Evolutionary conservation across 1,140 invertebrate genomes (phyloP).

Genomic region (Gonatopus flavifemur): DNA sequence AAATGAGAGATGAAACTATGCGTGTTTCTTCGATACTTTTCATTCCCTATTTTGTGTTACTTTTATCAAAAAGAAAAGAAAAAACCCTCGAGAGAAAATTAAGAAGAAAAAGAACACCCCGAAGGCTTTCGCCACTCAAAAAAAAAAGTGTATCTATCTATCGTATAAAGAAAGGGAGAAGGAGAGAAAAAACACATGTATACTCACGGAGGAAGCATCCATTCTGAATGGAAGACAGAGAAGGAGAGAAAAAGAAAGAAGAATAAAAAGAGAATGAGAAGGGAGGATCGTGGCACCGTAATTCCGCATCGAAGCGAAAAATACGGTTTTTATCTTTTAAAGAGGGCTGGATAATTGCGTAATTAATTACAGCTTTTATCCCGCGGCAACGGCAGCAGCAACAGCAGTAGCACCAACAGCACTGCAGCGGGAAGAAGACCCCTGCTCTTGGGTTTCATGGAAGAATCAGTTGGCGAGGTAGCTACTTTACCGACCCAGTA

Average conservation of each 20-base stretch:
- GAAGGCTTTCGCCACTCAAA: slow-evolving; percentile 17
- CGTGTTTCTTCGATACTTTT: too few species aligned
- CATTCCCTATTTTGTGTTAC: too few species aligned
- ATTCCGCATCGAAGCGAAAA: slow-evolving; percentile 51
- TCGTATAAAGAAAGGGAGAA: slow-evolving; percentile 5
- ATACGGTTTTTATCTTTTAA: slow-evolving; percentile 49
- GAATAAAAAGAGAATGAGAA: slow-evolving; percentile 7
- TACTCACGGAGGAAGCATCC: neutral
- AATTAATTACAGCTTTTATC: slow-evolving; percentile 52
- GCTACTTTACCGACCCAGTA: slow-evolving; percentile 29
- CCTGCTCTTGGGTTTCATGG: neutral
- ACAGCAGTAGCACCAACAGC: too few species aligned
- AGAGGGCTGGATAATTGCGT: slow-evolving; percentile 45
- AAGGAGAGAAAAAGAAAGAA: neutral
- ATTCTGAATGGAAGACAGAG: slow-evolving; percentile 9
- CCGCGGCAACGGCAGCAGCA: slow-evolving; percentile 13
- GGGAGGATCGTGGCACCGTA: slow-evolving; percentile 19
- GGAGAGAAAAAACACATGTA: slow-evolving; percentile 1
- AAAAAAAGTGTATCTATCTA: slow-evolving; percentile 9
- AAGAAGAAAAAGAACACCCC: slow-evolving; percentile 4
- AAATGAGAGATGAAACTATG: slow-evolving; percentile 1
- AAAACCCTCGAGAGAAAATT: slow-evolving; percentile 3
- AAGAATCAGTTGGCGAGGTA: slow-evolving; percentile 11
- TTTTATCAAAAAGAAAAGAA: neutral
- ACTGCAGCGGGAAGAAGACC: neutral